Base-by-base conservation (phyloP, 2,888 invertebrate species). In the Conops quadrifasciatus region DNA sequence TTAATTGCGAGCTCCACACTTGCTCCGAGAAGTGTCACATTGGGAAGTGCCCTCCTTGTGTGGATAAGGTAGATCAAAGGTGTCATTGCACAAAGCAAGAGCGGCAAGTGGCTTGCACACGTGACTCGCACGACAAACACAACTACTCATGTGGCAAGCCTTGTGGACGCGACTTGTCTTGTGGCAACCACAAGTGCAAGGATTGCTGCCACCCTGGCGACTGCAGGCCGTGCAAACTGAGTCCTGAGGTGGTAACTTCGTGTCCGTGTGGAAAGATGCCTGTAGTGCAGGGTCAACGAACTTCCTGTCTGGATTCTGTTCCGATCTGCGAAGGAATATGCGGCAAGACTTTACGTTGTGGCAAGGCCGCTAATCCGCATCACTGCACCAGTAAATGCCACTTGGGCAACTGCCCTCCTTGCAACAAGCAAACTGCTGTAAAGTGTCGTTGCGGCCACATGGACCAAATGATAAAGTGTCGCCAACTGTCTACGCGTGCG, bases 401-500 rank as follows among this genome's bases (percentile, higher is more conserved):
- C 80, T 82, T 87, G 82, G 94, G 92, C 0, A 87, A 89, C 1
- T 97, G 96, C 80, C 93, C 94, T 0, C 90, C 90, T 0, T 97
- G 96, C 80, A 90, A 90, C 11, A 89, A 91, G 63, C 91, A 89
- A 53, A 94, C 94, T 0, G 87, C 90, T 1, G 89, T 94, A 0
- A 90, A 90, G 71, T 97, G 97, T 79, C 92, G 95, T 51, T 97
- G 97, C 82, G 95, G 94, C 0, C 91, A 92, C 82, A 92, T 93
- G 86, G 93, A 92, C 77, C 92, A 93, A 78, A 92, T 94, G 82
- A 89, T 96, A 67, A 89, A 91, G 2, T 96, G 96, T 82, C 87
- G 87, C 0, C 90, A 94, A 67, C 85, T 95, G 13, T 90, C 89
- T 0, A 89, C 91, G 0, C 89, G 91, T 80, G 89, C 90, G 60